Evolutionary conservation across 2,888 invertebrate species (phyloP).

Genomic region (Nemurella pictetii): DNA sequence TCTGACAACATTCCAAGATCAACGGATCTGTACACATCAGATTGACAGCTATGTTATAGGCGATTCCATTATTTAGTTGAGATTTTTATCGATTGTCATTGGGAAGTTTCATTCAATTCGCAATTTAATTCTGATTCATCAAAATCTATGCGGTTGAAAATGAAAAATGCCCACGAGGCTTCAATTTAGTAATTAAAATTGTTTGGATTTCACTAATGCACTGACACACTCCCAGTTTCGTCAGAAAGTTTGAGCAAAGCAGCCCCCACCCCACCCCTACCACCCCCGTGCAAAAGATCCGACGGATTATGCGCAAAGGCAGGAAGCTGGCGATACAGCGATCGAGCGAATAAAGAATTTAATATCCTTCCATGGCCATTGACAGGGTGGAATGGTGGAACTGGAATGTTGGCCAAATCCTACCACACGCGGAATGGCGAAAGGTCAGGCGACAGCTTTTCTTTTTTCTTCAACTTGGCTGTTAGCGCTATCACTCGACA

Average conservation of each 20-base stretch:
- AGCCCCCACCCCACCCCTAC: background rate
- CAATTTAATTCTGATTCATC: too few species aligned
- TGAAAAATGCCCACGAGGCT: too few species aligned
- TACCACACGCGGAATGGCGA: background rate
- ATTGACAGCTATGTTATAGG: too few species aligned
- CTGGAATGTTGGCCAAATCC: background rate
- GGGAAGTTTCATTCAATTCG: too few species aligned
- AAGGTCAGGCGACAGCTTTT: background rate
- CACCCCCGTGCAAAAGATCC: background rate
- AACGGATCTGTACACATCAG: too few species aligned
- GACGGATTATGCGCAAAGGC: background rate
- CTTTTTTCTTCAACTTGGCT: background rate
- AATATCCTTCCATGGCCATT: background rate
- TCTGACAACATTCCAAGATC: too few species aligned
- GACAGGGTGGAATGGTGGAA: background rate
- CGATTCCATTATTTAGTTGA: too few species aligned
- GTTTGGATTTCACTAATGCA: background rate
- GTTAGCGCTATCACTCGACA: background rate
- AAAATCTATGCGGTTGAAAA: too few species aligned
- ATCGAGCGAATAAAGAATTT: background rate
- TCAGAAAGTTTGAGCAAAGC: background rate
- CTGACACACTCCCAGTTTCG: background rate
- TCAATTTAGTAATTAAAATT: background rate
- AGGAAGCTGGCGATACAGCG: background rate
- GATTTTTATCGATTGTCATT: too few species aligned